phyloP scores from a whole-genome alignment of 2,113 vertebrate species.

The Chionodraco myersi region DNA sequence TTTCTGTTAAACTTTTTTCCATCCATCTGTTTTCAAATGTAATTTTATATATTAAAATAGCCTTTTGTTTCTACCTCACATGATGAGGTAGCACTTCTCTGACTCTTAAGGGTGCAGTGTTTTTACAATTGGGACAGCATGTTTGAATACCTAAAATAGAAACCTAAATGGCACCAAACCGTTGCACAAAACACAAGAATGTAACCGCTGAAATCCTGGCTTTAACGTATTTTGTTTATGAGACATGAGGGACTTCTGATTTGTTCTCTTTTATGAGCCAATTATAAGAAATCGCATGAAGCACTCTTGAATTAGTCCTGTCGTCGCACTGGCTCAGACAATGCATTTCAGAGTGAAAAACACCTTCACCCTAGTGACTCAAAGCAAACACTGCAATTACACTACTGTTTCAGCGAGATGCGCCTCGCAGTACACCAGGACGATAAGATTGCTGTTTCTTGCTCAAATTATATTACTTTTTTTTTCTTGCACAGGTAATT shows the following conservation, averaged over 20 bases:
- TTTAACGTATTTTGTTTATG: background rate
- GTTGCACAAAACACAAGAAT: background rate
- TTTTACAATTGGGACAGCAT: background rate
- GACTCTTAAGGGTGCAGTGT: background rate
- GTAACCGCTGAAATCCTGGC: background rate
- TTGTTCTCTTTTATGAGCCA: conserved; percentile 23
- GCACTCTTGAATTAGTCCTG: background rate
- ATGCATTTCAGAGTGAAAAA: background rate
- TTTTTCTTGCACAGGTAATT: conserved; percentile 44
- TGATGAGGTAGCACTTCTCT: background rate
- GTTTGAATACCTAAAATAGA: background rate
- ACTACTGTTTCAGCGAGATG: conserved; percentile 16
- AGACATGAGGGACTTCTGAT: background rate
- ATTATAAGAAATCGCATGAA: conserved; percentile 23
- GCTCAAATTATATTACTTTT: conserved; percentile 43
- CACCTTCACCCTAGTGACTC: background rate
- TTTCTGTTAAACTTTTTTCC: background rate
- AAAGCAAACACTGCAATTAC: conserved; percentile 34
- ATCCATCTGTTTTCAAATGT: background rate
- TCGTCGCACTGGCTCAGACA: conserved; percentile 7
- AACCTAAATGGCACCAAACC: background rate
- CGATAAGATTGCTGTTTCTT: conserved; percentile 29
- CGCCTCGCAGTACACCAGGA: background rate
- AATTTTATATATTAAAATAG: background rate
- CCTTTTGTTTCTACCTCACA: background rate